phyloP scores from a whole-genome alignment of 1,140 invertebrate species.

The Caenorhabditis tropicalis region DNA sequence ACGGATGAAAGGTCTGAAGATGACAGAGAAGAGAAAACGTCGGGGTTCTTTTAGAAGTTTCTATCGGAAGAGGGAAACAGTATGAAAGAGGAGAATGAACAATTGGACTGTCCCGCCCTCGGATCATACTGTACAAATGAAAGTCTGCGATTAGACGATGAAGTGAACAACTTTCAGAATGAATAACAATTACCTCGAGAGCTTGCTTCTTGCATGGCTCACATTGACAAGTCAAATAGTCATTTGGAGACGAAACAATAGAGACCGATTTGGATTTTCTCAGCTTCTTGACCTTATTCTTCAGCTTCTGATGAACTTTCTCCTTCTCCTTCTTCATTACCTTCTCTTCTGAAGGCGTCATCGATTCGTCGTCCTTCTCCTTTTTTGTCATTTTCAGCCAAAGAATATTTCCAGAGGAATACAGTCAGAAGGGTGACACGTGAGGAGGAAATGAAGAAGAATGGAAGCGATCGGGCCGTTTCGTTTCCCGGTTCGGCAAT shows the following conservation, averaged over 20 bases:
- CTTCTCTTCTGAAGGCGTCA: not conserved
- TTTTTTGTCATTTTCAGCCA: constrained; percentile 8
- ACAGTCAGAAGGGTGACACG: not conserved
- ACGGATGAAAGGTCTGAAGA: not conserved
- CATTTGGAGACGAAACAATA: not conserved
- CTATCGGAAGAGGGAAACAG: not conserved
- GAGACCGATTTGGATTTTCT: constrained; percentile 14
- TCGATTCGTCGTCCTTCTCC: not conserved
- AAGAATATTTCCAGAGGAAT: not conserved
- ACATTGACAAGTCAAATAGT: not conserved
- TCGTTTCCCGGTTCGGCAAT: not conserved
- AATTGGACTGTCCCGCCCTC: no score
- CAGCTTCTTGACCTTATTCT: constrained; percentile 1
- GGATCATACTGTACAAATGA: no score
- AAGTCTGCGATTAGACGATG: no score
- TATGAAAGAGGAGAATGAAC: not conserved
- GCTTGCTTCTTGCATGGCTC: not conserved
- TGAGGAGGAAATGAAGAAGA: not conserved
- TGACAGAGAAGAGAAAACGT: not conserved
- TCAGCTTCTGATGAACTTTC: constrained; percentile 28
- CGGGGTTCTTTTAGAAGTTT: not conserved
- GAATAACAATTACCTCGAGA: no score
- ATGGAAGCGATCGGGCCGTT: not conserved
- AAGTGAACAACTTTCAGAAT: no score
- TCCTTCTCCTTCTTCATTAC: not conserved